These are phyloP conservation scores for Pseudobourletiella spinata DNA, from an alignment of 1,140 invertebrate genomes.

Conservation along the genomic window DNA sequence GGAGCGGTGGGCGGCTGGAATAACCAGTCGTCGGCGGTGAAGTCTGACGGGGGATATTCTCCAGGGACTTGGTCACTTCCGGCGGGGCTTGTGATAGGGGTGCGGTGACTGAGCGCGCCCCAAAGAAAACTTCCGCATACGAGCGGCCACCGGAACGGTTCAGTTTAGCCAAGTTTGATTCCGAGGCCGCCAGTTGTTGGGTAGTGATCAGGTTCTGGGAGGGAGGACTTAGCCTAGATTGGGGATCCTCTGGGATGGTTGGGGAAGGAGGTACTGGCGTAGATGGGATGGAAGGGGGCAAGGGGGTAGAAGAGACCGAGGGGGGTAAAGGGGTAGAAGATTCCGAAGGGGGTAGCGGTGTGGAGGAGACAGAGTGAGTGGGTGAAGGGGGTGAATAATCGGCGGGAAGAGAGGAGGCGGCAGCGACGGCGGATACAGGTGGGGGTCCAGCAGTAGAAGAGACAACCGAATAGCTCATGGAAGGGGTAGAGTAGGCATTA, in stretches of 20 bases:
- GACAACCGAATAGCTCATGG: too few species aligned
- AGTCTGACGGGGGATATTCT: slow-evolving; percentile 17
- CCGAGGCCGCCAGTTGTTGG: not conserved
- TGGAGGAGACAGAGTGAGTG: too few species aligned
- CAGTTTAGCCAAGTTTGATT: slow-evolving; percentile 10
- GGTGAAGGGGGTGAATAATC: too few species aligned
- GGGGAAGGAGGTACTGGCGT: not conserved
- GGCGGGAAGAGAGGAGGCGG: too few species aligned
- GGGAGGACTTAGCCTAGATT: not conserved
- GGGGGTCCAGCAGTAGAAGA: too few species aligned
- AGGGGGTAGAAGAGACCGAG: not conserved
- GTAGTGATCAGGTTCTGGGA: not conserved
- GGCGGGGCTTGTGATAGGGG: not conserved
- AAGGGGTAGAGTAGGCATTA: too few species aligned
- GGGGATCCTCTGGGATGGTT: not conserved
- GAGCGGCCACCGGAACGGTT: slow-evolving; percentile 10
- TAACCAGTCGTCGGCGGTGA: not conserved
- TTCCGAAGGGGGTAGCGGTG: too few species aligned
- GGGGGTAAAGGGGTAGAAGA: too few species aligned
- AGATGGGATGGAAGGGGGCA: not conserved
- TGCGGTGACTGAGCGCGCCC: not conserved
- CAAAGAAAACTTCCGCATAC: slow-evolving; percentile 23
- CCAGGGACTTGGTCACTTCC: slow-evolving; percentile 3
- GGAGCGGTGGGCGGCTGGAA: not conserved
- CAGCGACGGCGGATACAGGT: too few species aligned